Percentiles rank a stretch among this genome's conserved stretches.
Conservation (phyloP, 1,140 invertebrate genomes). For the Bombus confusus region DNA sequence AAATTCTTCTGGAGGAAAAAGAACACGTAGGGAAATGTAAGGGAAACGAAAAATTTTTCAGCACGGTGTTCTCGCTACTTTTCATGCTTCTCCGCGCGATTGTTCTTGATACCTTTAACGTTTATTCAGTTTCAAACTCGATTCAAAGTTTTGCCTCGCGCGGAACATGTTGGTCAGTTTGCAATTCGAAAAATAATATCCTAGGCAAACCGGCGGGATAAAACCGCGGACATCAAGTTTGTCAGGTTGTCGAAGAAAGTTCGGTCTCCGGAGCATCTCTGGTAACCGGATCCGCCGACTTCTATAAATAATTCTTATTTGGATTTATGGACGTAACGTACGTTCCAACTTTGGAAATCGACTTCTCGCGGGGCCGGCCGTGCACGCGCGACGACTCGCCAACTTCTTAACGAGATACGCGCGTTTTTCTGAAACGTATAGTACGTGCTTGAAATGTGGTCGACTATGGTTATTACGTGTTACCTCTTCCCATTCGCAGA, state of each 20-base stretch:
- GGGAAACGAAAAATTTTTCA: background rate
- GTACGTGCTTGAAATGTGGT: slow-evolving; percentile 12
- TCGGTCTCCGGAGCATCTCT: slow-evolving; percentile 60
- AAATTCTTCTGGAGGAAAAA: background rate
- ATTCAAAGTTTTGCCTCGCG: slow-evolving; percentile 53
- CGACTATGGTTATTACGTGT: background rate
- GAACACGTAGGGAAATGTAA: background rate
- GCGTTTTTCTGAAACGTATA: slow-evolving; percentile 8
- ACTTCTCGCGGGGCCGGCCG: background rate
- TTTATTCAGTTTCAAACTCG: slow-evolving; percentile 58
- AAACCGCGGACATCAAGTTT: slow-evolving; percentile 58
- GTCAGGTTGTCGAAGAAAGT: slow-evolving; percentile 66
- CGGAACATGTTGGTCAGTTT: slow-evolving; percentile 41
- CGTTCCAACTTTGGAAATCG: slow-evolving; percentile 54
- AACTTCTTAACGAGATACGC: slow-evolving; percentile 53
- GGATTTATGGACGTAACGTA: slow-evolving; percentile 73
- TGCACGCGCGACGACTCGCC: slow-evolving; percentile 1
- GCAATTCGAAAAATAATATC: slow-evolving; percentile 65
- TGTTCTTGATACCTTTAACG: slow-evolving; percentile 10
- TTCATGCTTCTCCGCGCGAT: no score
- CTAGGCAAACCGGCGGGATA: slow-evolving; percentile 39
- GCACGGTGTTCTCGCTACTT: background rate
- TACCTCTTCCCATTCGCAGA: no score
- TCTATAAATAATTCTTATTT: slow-evolving; percentile 77
- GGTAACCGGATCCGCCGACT: slow-evolving; percentile 57